phyloP scores from a whole-genome alignment of 1,140 invertebrate genomes.

The Dolichoris vasculosae region DNA sequence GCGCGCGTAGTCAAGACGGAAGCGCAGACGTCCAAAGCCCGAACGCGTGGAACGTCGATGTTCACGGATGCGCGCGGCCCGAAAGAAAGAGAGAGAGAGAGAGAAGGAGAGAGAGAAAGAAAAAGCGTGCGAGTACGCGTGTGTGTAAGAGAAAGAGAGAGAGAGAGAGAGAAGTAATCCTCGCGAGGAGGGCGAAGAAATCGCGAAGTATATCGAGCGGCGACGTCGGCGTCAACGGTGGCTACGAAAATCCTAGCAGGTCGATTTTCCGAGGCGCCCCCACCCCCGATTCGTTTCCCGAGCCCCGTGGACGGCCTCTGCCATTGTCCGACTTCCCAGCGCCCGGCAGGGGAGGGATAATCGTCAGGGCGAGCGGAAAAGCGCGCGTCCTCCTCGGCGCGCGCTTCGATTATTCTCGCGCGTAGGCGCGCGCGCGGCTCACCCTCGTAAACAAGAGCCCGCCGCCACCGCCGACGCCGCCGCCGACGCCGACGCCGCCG shows the following conservation, averaged over 20 bases:
- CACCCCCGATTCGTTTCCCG: not conserved
- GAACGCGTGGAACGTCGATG: constrained; percentile 8
- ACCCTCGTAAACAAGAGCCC: constrained; percentile 8
- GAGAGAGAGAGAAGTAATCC: not conserved
- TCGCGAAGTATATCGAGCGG: not conserved
- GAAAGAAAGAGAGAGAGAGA: not conserved
- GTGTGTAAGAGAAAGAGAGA: not conserved
- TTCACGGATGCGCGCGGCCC: not conserved
- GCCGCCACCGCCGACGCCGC: not conserved
- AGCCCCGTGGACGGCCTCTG: not conserved
- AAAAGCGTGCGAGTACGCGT: not conserved
- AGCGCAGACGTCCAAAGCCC: constrained; percentile 4
- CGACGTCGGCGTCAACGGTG: too few relatives aligned
- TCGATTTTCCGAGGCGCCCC: not conserved
- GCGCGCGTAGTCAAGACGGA: not conserved
- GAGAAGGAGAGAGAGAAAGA: not conserved
- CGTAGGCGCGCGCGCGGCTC: not conserved
- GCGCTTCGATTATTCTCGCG: constrained; percentile 7
- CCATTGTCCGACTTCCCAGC: not conserved
- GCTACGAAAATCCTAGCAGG: not conserved
- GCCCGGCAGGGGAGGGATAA: not conserved
- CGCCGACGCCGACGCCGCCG: too few relatives aligned
- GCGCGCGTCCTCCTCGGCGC: not conserved
- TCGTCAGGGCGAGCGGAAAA: constrained; percentile 10
- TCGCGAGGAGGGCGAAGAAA: not conserved